These are phyloP conservation scores for Lycophotia porphyrea DNA, from an alignment of 2,888 invertebrate species.

Conservation along the genomic window DNA sequence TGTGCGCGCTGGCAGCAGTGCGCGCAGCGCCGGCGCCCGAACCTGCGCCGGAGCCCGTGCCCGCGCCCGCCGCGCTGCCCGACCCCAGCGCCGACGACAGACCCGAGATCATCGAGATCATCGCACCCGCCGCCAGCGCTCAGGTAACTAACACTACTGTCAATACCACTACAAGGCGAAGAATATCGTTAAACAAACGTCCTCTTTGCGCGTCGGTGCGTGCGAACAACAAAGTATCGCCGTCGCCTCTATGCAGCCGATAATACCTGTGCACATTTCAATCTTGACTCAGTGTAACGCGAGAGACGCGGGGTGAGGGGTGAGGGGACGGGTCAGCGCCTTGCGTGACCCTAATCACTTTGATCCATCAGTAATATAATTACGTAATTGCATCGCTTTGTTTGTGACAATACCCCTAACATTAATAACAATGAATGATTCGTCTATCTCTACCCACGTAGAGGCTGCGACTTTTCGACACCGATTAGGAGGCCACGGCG, in stretches of 20 bases:
- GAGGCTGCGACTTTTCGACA: conserved; percentile 53
- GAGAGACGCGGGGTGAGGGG: conserved; percentile 8
- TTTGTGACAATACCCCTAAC: conserved; percentile 40
- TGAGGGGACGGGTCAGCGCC: conserved; percentile 47
- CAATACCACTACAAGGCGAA: conserved; percentile 11
- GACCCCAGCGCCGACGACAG: conserved; percentile 78
- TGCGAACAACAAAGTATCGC: conserved; percentile 26
- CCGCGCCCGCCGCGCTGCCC: conserved; percentile 74
- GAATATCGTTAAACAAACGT: conserved; percentile 37
- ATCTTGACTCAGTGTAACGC: conserved; percentile 7
- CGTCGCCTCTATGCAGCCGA: conserved; percentile 4
- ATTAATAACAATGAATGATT: conserved; percentile 47
- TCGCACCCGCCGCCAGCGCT: conserved; percentile 87
- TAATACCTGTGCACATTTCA: conserved; percentile 3
- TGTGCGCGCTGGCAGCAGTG: conserved; percentile 70
- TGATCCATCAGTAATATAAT: conserved; percentile 70
- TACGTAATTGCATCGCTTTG: conserved; percentile 65
- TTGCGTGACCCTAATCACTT: conserved; percentile 74
- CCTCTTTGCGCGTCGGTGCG: conserved; percentile 57
- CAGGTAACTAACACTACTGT: conserved; percentile 74
- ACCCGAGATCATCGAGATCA: conserved; percentile 89
- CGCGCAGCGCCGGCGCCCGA: conserved; percentile 72
- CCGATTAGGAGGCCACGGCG: conserved; percentile 47
- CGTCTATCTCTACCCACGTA: conserved; percentile 17
- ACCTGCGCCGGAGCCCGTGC: conserved; percentile 71